A percentile compares a stretch with the other conserved stretches of the same genome.
phyloP scores from a whole-genome alignment of 2,113 vertebrate species.

The Carassius carassius region DNA sequence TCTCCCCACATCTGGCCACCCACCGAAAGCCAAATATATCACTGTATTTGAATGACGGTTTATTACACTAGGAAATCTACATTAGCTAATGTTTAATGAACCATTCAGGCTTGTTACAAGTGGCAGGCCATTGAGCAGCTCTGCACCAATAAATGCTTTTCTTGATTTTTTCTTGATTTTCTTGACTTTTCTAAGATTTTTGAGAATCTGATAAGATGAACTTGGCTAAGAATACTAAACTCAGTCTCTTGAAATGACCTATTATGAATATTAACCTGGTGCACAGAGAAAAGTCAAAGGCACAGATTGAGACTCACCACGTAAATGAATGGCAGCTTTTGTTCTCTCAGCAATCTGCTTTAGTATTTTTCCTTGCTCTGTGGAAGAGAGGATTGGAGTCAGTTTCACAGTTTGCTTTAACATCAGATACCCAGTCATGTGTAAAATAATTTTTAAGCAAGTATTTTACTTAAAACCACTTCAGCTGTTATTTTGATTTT shows the following conservation, averaged over 20 bases:
- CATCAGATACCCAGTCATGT: neutral
- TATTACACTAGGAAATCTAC: neutral
- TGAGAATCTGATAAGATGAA: constrained; percentile 11
- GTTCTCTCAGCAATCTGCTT: constrained; percentile 63
- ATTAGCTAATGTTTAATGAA: neutral
- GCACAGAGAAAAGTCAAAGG: constrained; percentile 13
- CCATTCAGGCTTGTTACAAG: neutral
- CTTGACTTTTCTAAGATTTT: neutral
- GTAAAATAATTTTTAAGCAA: neutral
- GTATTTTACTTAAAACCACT: neutral
- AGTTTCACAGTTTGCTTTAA: constrained; percentile 21
- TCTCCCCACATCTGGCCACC: neutral
- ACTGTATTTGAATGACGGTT: neutral
- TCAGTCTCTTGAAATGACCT: constrained; percentile 14
- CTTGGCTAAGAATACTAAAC: neutral
- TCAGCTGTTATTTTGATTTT: too few species aligned
- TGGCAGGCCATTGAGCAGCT: neutral
- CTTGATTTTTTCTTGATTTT: too few species aligned
- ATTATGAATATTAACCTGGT: neutral
- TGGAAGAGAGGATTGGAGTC: constrained; percentile 39
- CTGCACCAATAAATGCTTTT: neutral
- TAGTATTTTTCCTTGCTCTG: constrained; percentile 62
- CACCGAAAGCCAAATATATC: neutral
- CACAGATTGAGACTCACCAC: constrained; percentile 66
- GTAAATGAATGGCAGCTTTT: constrained; percentile 76